Evolutionary conservation across 92 coral and sea anemone genomes (phyloP).

Genomic region (Epizoanthus illoricatus): DNA sequence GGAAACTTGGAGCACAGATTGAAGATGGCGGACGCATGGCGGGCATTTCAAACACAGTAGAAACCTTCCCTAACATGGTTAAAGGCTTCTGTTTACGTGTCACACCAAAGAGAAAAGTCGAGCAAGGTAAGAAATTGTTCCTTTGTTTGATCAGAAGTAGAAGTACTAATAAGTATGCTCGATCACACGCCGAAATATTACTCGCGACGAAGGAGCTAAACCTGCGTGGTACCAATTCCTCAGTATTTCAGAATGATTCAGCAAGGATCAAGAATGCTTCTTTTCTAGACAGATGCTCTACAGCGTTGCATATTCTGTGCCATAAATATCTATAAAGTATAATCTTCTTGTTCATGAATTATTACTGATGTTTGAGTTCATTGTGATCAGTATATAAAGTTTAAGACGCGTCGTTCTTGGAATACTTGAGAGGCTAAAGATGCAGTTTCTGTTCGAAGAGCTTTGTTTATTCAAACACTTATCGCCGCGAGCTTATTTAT

Average conservation of each 20-base stretch:
- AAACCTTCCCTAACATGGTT: slow-evolving; percentile 6
- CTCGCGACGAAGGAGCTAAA: not conserved
- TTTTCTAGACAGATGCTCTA: too few relatives aligned
- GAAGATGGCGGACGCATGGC: slow-evolving; percentile 26
- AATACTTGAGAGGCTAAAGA: not conserved
- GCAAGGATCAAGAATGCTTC: too few relatives aligned
- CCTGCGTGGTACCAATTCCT: too few relatives aligned
- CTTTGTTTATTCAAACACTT: slow-evolving; percentile 2
- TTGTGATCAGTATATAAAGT: not conserved
- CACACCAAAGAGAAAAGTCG: slow-evolving; percentile 17
- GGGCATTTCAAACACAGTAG: slow-evolving; percentile 27
- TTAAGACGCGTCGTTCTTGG: not conserved
- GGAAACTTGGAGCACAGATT: not conserved
- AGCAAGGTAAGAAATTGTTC: slow-evolving; percentile 16
- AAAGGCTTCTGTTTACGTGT: slow-evolving; percentile 39
- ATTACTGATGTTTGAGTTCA: not conserved
- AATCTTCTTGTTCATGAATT: not conserved
- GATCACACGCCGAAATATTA: not conserved
- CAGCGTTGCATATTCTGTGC: too few relatives aligned
- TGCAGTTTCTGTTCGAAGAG: not conserved
- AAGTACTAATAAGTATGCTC: not conserved
- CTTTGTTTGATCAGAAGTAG: not conserved
- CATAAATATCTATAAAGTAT: too few relatives aligned
- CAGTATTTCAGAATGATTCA: too few relatives aligned
- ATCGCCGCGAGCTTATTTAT: not conserved